Base-by-base conservation (phyloP, 2,797 vertebrate species). In the Helicolenus hilgendorfi region DNA sequence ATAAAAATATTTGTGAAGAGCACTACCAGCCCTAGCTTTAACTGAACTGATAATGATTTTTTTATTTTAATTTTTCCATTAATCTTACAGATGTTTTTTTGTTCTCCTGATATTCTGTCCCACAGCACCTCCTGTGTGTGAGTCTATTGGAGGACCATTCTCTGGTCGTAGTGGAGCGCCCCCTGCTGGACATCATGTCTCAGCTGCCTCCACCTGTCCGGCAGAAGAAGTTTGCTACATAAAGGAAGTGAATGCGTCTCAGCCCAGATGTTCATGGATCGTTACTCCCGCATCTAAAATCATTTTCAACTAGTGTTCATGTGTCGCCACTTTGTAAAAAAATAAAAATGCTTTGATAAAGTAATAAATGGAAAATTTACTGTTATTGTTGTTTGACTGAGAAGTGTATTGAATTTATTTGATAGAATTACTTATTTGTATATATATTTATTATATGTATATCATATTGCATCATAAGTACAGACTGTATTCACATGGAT, bases 161-260 rank as follows among this genome's bases (percentile, higher is more conserved):
- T 62, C 93, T 99, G 2, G 98, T 99, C 33, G 96, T 98, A 65
- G 98, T 99, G 82, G 98, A 99, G 89, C 97, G 99, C 77, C 98
- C 98, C 22, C 91, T 99, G 71, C 84, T 96, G 91, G 98, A 98
- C 91, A 97, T 99, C 91, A 86, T 96, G 27, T 92, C 97, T 18
- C 98, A 98, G 84, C 97, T 99, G 77, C 98, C 99, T 0, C 95
- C 98, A 13, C 98, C 98, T 2, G 94, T 99, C 87, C 97, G 97
- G 71, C 98, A 98, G 97, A 99, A 99, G 97, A 99, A 98, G 91
- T 99, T 99, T 82, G 99, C 98, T 83, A 99, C 99, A 59, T 99
- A 97, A 97, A 77, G 18, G 4, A 63, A 62, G 11, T 58, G 26
- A 26, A 27, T 4, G 8, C 5, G 9, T 31, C 31, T 26, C 18